phyloP scores from a whole-genome alignment of 2,888 invertebrate genomes.

The Hyposoter dolosus region DNA sequence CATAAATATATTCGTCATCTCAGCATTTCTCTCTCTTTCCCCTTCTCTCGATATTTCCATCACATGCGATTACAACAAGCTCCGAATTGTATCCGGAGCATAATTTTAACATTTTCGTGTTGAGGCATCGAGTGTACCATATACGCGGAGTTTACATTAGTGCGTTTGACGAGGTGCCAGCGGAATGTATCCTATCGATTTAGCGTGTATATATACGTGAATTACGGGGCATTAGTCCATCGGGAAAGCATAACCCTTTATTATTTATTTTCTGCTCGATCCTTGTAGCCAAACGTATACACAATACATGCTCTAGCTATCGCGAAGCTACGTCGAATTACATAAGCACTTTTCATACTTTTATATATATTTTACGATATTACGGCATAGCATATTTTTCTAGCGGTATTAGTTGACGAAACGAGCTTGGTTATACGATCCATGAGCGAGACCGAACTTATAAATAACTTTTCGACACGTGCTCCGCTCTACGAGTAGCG shows the following conservation, averaged over 20 bases:
- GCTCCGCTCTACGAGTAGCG: constrained; percentile 32
- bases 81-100: not conserved
- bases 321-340: constrained; percentile 7
- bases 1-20: not conserved
- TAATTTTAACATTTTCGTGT: not conserved
- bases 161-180: constrained; percentile 56
- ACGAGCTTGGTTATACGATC: constrained; percentile 37
- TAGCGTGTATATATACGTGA: constrained; percentile 11
- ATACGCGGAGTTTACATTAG: not conserved
- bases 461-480: constrained; percentile 63
- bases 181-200: constrained; percentile 53
- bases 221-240: constrained; percentile 30
- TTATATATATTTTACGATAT: not conserved
- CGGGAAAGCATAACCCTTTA: constrained; percentile 2
- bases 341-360: constrained; percentile 21
- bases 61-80: not conserved
- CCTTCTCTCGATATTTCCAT: not conserved
- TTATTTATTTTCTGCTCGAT: constrained; percentile 26
- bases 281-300: constrained; percentile 33
- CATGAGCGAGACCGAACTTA: constrained; percentile 33
- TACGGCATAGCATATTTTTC: constrained; percentile 4
- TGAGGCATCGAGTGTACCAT: not conserved
- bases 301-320: not conserved
- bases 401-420: constrained; percentile 45
- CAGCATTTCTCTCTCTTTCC: not conserved